These are phyloP conservation scores for Ischnura elegans DNA, from an alignment of 2,888 invertebrate genomes.

Conservation along the genomic window DNA sequence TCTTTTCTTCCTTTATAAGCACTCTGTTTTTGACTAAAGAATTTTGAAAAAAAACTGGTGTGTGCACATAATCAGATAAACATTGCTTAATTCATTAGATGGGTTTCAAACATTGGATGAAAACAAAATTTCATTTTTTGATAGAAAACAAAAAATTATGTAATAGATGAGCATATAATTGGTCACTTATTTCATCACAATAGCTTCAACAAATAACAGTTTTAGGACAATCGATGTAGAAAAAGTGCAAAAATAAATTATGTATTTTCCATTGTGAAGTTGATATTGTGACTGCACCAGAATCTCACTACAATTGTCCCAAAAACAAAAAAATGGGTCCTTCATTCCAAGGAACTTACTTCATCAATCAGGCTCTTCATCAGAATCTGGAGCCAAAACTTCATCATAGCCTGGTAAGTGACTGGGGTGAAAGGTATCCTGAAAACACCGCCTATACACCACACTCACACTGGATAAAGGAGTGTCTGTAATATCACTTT, in stretches of 20 bases:
- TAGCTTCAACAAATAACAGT: neutral
- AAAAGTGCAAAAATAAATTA: constrained; percentile 5
- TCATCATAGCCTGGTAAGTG: constrained; percentile 80
- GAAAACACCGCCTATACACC: constrained; percentile 87
- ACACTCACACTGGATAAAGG: constrained; percentile 82
- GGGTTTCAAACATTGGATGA: no score
- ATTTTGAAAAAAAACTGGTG: no score
- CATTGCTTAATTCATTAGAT: no score
- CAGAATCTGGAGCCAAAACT: constrained; percentile 86
- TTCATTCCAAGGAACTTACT: neutral
- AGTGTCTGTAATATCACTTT: neutral
- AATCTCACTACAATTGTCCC: neutral
- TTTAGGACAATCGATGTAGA: neutral
- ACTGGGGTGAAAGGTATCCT: constrained; percentile 84
- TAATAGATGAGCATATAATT: neutral
- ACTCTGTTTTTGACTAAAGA: no score
- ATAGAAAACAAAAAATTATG: neutral
- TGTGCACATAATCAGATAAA: no score
- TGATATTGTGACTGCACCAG: neutral
- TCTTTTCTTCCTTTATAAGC: no score
- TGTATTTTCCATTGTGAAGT: neutral
- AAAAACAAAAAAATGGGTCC: neutral
- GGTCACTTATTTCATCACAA: neutral
- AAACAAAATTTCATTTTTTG: no score
- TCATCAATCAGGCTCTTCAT: constrained; percentile 79